Evolutionary conservation across 2,113 vertebrate species (phyloP), one percentile per base, ranked within the genome.

Genomic region (Apteryx mantelli): DNA sequence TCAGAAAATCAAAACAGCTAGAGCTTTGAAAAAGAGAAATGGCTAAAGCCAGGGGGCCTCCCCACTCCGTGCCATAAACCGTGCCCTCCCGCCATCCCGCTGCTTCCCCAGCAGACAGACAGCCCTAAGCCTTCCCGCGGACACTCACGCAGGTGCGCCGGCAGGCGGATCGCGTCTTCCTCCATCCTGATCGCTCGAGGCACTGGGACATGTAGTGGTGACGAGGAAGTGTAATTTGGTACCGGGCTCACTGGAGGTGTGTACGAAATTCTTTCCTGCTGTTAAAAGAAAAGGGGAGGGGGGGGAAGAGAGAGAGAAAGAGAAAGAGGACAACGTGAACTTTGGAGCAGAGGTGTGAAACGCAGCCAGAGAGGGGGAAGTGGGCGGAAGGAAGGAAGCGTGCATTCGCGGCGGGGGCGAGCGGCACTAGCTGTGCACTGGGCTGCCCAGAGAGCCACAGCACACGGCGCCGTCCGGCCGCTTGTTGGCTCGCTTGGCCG

Each of bases 221-320:
- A 97, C 46, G 99, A 99, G 98, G 99, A 98, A 95, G 98, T 94
- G 97, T 99, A 99, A 97, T 98, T 99, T 93, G 98, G 98, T 98
- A 99, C 98, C 4, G 99, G 99, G 98, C 99, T 99, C 93, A 97
- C 98, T 28, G 99, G 99, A 97, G 99, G 99, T 97, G 99, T 99
- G 96, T 99, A 99, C 70, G 99, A 99, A 98, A 99, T 98, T 97
- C 99, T 99, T 98, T 99, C 99, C 98, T 99, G 99, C 99, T 99
- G 99, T 99, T 98, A 98, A 98, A 99, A 96, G 99, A 91, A 98
- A 98, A 98, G 73, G 9, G 5, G 80, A 50, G 30, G 11, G 66
- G 46, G 69, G 34, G 50, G 69, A 81, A 26, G 46, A 55, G 78
- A 53, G 53, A 22, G 60, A 82, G 44, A 74, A 71, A 93, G 32